Base-by-base conservation (phyloP, 2,113 vertebrate species). In the Columbina picui region DNA sequence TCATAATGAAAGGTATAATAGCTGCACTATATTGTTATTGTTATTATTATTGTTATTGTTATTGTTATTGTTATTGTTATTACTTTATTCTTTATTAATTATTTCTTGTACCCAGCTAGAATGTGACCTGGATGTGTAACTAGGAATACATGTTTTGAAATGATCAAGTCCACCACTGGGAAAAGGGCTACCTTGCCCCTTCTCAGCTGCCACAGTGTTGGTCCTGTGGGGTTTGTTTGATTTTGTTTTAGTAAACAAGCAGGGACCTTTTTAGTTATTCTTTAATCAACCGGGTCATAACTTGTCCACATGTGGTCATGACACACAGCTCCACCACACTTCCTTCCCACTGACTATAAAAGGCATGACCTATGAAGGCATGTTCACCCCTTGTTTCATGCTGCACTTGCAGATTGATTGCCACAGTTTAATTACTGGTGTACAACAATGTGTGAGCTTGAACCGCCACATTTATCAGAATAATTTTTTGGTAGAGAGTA, bases 341-440 rank as follows among this genome's bases (percentile, higher is more conserved):
- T 96, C 84, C 76, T 79, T 95, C 93, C 92, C 84, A 26, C 86
- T 74, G 93, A 74, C 87, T 49, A 21, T 80, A 69, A 41, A 86
- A 94, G 55, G 26, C 39, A 39, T 47, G 63, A 61, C 29, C 50
- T 16, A 8, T n/a, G 29, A 75, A 69, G 19, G 12, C 36, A 41
- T 3, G 17, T 19, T 63, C 84, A 79, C 18, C 34, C 67, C 59
- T 50, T 21, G 14, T 15, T 67, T 82, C 81, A 22, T 5, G 3
- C 22, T 65, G 52, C 57, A 16, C 77, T 32, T 0, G 1, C 43
- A 84, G 55, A n/a, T 90, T 26, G 2, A 55, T 23, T 32, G 10
- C 15, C 1, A 0, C 16, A 10, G 7, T 65, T 83, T 39, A 41
- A 29, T 56, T 49, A 23, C 50, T 47, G 22, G 9, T 73, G 5